These are phyloP conservation scores for Rhinichthys klamathensis DNA, from an alignment of 2,113 vertebrate species.

Conservation along the genomic window DNA sequence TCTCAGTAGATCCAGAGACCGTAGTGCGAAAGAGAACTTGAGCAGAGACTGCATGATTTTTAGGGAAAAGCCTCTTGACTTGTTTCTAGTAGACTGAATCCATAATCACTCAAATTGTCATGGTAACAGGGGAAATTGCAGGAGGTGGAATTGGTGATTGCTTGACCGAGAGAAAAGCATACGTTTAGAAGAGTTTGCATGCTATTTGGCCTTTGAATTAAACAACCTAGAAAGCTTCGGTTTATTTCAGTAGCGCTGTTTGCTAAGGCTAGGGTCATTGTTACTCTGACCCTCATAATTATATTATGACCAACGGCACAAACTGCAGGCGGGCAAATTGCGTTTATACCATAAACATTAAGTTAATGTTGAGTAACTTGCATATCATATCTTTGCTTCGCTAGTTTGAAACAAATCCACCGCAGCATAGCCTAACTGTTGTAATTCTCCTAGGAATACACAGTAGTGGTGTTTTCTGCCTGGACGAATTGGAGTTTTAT, in stretches of 20 bases:
- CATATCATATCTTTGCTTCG: no score
- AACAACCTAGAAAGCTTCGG: not conserved
- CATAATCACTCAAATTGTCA: conserved; percentile 67
- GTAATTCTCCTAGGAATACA: not conserved
- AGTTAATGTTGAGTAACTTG: not conserved
- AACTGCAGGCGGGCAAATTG: not conserved
- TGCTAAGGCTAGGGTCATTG: not conserved
- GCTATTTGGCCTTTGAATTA: not conserved
- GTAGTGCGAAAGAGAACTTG: not conserved
- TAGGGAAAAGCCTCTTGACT: conserved; percentile 35
- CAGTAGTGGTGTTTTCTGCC: not conserved
- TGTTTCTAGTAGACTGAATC: conserved; percentile 27
- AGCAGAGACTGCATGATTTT: not conserved
- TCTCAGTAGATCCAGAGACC: not conserved
- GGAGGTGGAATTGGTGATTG: conserved; percentile 27
- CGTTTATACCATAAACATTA: not conserved
- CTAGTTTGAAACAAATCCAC: no score
- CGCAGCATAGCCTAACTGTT: no score
- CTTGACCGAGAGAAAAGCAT: conserved; percentile 22
- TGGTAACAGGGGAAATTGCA: conserved; percentile 63
- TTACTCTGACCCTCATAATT: not conserved
- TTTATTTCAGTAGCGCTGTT: not conserved
- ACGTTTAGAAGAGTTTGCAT: not conserved
- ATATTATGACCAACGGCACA: not conserved
- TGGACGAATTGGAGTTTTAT: not conserved